Base-by-base conservation (phyloP, 1,140 invertebrate genomes). In the Coptotermes formosanus region DNA sequence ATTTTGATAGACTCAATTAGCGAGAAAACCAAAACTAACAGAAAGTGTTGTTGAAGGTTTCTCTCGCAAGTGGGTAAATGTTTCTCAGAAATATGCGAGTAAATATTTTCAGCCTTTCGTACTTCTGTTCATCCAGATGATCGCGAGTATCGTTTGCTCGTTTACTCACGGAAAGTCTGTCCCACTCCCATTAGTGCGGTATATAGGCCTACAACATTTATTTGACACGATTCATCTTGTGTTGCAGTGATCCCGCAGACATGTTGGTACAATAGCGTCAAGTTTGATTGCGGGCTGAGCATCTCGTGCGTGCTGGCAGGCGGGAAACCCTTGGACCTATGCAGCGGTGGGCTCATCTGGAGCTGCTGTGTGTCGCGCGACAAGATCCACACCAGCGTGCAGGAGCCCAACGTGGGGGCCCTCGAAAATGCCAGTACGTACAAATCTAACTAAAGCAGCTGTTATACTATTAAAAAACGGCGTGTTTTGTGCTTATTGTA, bases 361-460 rank as follows among this genome's bases (percentile, higher is more conserved):
- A 96, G 96, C 19, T 98, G 97, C 90, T 98, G 97, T 89, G 95
- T 98, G 0, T 96, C 97, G 90, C 93, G 95, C 88, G 95, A 97
- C 52, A 48, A 69, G 38, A 45, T 82, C 0, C 91, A 91, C 87
- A 89, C 91, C 88, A 91, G 93, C 81, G 9, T 8, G 7, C 89
- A 85, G 64, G 88, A 89, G 82, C 86, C 91, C 87, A 92, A 82
- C 91, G 89, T 91, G 90, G 90, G 92, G 91, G 89, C 93, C 21
- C 92, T 97, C 2, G 95, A 97, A 89, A 97, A 97, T 91, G 96
- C 96, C 89, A 97, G 96, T 97, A 92, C 96, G 96, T 84, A 83
- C 82, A 43, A 16, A 55, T 55, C 21, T 16, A 55, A 55, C 19
- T 55, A 55, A 19, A 19, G 21, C 52, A 21, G 0, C 7, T 7